Evolutionary conservation across 2,113 vertebrate species (phyloP), one percentile per base, ranked within the genome.

Genomic region (Cyanistes caeruleus): DNA sequence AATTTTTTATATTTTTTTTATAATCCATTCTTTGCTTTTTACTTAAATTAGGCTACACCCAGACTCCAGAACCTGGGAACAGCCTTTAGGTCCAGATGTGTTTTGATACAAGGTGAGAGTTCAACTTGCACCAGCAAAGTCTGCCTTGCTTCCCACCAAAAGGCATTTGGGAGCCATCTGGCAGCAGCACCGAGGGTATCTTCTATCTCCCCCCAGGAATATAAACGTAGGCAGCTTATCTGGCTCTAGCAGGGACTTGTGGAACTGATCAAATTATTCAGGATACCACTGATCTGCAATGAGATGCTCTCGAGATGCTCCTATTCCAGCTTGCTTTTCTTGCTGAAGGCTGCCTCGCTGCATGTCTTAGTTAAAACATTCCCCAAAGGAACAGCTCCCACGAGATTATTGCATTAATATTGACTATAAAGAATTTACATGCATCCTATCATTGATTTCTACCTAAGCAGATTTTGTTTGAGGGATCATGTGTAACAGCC

Each of bases 121-220:
- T 16, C 44, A 58, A 35, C 9, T 0, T 0, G 27, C 16, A 22
- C 8, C 43, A 30, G 56, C 52, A 1, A 33, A 84, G 3, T 5
- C 51, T 63, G 60, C 80, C 30, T 60, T 0, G 3, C 33, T 93
- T 87, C 63, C 35, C 58, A 51, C 77, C 39, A 37, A 67, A 81
- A 91, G 10, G 30, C 92, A 86, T 4, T 70, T 88, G 53, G 46
- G 41, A 86, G 12, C 49, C 80, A 82, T 41, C 63, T 87, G 85
- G 39, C 69, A 95, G 60, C 81, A 77, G 4, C 23, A 62, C 4
- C 0, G 5, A 24, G 11, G 11, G 4, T 17, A 9, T 67, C 52
- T 78, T 41, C 53, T 73, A 21, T 44, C 46, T 52, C 9, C 9
- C 31, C 46, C 33, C 51, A 86, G 33, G 1, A 76, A 6, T 51